Conservation (phyloP, 92 coral and sea anemone genomes). For the Nematostella vectensis region DNA sequence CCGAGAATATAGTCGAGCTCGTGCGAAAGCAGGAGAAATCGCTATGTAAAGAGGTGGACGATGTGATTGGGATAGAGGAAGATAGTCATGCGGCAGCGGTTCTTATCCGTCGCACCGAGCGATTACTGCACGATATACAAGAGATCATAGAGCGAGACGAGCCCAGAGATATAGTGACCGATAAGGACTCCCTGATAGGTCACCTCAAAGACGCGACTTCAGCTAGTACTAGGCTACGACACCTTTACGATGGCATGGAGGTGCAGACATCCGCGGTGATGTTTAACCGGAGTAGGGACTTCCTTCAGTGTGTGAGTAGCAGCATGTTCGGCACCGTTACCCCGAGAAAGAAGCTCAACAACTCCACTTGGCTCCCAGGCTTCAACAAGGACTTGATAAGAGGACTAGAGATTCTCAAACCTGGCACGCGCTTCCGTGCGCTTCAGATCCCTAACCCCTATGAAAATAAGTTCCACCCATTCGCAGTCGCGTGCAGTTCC, state of each 20-base stretch:
- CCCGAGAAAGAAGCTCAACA: constrained; percentile 4
- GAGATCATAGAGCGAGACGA: constrained; percentile 48
- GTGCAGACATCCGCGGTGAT: constrained; percentile 38
- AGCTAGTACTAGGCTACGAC: constrained; percentile 38
- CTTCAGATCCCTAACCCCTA: constrained; percentile 38
- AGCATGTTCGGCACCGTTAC: constrained; percentile 44
- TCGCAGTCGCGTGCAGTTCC: constrained; percentile 29
- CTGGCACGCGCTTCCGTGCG: constrained; percentile 53
- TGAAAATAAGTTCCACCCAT: constrained; percentile 52
- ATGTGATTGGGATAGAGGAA: constrained; percentile 31
- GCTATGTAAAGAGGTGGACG: constrained; percentile 47
- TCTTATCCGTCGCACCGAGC: constrained; percentile 33
- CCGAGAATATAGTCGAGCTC: constrained; percentile 53
- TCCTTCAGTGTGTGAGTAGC: constrained; percentile 61
- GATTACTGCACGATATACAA: constrained; percentile 36
- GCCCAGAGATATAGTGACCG: constrained; percentile 28
- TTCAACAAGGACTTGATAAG: constrained; percentile 7
- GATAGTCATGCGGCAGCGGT: constrained; percentile 39
- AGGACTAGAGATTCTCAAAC: constrained; percentile 38
- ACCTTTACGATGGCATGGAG: constrained; percentile 26
- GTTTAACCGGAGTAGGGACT: constrained; percentile 38
- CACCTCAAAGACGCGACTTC: constrained; percentile 46
- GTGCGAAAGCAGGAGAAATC: constrained; percentile 49
- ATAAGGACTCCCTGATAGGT: constrained; percentile 42
- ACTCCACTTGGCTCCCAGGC: constrained; percentile 5